Evolutionary conservation across 2,888 invertebrate species (phyloP).

Genomic region (Brenthis daphne): DNA sequence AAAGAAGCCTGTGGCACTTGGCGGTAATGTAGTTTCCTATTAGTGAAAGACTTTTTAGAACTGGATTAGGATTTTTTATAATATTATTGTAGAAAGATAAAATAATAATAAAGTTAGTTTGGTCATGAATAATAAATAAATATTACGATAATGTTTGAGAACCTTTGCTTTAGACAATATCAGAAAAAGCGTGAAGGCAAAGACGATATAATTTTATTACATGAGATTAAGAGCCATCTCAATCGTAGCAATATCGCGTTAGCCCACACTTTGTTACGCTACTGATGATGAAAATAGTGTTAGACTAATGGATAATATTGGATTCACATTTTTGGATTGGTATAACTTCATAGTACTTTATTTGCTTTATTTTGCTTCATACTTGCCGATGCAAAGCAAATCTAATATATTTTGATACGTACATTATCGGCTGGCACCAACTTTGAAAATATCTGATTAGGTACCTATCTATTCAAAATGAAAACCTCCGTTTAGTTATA

Average conservation of each 20-base stretch:
- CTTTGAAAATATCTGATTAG: no score
- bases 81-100: no score
- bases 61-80: no score
- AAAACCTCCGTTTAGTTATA: no score
- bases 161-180: constrained; percentile 18
- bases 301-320: constrained; percentile 9
- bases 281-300: constrained; percentile 9
- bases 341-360: neutral
- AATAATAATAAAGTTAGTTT: no score
- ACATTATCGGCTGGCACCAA: no score
- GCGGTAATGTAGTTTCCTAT: no score
- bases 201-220: constrained; percentile 22
- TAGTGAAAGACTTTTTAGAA: no score
- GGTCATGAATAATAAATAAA: neutral
- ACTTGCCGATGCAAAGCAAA: no score
- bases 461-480: no score
- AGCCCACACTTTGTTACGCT: constrained; percentile 12
- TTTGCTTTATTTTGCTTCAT: neutral
- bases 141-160: neutral
- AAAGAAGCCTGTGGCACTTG: no score
- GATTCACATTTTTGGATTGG: neutral
- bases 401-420: no score
- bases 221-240: constrained; percentile 23
- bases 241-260: constrained; percentile 21
- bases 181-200: constrained; percentile 15